These are phyloP conservation scores for Dasypogon diadema DNA, from an alignment of 2,888 invertebrate genomes.

Conservation along the genomic window DNA sequence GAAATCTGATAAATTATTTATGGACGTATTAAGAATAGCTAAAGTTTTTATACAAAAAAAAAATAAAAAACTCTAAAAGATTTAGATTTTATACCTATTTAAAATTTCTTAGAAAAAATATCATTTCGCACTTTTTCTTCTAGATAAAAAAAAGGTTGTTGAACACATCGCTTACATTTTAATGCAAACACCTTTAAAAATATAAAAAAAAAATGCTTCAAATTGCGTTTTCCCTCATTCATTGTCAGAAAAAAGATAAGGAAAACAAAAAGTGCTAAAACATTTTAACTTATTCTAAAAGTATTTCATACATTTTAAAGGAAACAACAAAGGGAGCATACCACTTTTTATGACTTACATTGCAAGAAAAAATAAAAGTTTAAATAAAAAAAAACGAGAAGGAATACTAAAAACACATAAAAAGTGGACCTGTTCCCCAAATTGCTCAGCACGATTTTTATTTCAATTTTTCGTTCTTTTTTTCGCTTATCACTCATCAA, in stretches of 20 bases:
- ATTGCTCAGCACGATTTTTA: not conserved
- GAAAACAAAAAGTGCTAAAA: conserved; percentile 42
- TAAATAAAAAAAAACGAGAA: not conserved
- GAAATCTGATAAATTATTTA: not conserved
- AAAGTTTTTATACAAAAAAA: no score
- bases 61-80: no score
- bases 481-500: not conserved
- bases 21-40: conserved; percentile 19
- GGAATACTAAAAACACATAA: not conserved
- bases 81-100: no score
- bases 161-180: conserved; percentile 20
- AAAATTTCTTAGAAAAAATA: no score
- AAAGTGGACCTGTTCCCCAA: not conserved
- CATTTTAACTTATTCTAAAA: conserved; percentile 29
- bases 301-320: conserved; percentile 33
- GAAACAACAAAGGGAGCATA: not conserved
- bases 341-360: not conserved
- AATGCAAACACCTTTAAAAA: not conserved
- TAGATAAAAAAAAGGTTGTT: not conserved
- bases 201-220: not conserved
- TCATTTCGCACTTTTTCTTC: not conserved
- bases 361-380: not conserved
- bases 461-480: not conserved
- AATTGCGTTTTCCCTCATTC: not conserved
- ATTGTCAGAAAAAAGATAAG: conserved; percentile 14